These are phyloP conservation scores for Holothuria leucospilota DNA, from an alignment of 53 echinoderm and acorn worm species.

Conservation along the genomic window DNA sequence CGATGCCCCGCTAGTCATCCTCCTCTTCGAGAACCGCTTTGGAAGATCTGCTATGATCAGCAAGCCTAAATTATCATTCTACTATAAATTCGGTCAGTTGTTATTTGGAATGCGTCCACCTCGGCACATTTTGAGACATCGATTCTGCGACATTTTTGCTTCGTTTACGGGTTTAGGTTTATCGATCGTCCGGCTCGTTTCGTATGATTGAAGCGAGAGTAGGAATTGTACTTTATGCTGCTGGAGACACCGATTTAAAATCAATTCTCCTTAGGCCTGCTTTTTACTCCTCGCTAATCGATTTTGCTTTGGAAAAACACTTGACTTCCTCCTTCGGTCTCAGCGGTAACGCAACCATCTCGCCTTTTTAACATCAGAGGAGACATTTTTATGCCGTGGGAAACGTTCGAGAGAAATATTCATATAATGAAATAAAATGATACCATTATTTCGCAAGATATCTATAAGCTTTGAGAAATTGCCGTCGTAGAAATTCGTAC, in stretches of 20 bases:
- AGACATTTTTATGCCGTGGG: conserved; percentile 23
- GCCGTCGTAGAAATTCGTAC: too few species aligned
- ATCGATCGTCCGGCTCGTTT: conserved; percentile 43
- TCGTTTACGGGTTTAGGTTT: conserved; percentile 38
- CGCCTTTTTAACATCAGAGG: too few species aligned
- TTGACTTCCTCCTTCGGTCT: conserved; percentile 29
- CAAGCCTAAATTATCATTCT: background rate
- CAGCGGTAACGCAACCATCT: too few species aligned
- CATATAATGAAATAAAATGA: conserved; percentile 29
- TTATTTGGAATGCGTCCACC: conserved; percentile 36
- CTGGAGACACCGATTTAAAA: conserved; percentile 51
- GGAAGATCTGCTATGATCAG: too few species aligned
- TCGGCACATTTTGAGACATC: conserved; percentile 37
- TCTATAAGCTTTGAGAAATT: too few species aligned
- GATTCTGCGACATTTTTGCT: conserved; percentile 42
- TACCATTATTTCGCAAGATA: conserved; percentile 3
- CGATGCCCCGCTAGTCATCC: too few species aligned
- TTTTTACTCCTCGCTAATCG: conserved; percentile 45
- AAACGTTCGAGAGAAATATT: background rate
- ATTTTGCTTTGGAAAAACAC: conserved; percentile 47
- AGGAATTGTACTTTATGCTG: conserved; percentile 40
- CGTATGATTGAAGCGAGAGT: conserved; percentile 20
- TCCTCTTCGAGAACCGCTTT: too few species aligned
- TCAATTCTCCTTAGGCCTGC: conserved; percentile 55
- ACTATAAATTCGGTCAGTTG: conserved; percentile 30